phyloP scores from a whole-genome alignment of 2,797 vertebrate genomes.

The Masticophis lateralis region DNA sequence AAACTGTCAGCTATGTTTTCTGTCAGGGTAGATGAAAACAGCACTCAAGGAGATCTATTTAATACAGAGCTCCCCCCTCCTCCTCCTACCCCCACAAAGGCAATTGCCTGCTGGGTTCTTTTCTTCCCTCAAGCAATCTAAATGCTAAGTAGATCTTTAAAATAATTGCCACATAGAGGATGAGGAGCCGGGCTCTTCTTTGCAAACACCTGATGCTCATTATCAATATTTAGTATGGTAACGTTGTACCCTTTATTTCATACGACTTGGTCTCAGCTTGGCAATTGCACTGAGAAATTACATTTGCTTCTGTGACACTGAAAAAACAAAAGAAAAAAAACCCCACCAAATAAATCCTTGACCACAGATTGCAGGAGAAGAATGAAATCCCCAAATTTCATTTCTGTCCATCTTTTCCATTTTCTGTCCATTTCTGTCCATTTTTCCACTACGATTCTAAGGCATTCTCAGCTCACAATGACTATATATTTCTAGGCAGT shows the following conservation, averaged over 20 bases:
- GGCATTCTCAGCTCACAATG: neutral
- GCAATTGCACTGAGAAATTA: slow-evolving; percentile 6
- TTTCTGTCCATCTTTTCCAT: neutral
- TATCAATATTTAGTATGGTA: slow-evolving; percentile 53
- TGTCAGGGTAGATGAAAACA: slow-evolving; percentile 49
- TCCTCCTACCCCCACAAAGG: slow-evolving; percentile 15
- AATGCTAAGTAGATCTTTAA: slow-evolving; percentile 69
- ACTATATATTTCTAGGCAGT: neutral
- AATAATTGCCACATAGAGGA: slow-evolving; percentile 60
- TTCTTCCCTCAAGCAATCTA: slow-evolving; percentile 62
- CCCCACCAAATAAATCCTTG: neutral
- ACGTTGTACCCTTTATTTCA: slow-evolving; percentile 25
- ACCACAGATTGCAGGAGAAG: neutral
- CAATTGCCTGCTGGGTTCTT: slow-evolving; percentile 54
- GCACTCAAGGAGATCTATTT: slow-evolving; percentile 50
- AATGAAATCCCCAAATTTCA: neutral
- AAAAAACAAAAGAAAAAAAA: neutral
- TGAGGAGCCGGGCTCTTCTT: slow-evolving; percentile 33
- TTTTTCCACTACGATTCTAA: neutral
- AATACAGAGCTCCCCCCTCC: slow-evolving; percentile 16
- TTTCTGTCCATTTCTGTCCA: neutral
- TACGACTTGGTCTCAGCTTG: slow-evolving; percentile 26
- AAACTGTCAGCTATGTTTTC: slow-evolving; percentile 53
- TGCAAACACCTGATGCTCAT: slow-evolving; percentile 62
- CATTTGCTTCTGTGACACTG: neutral